phyloP scores from a whole-genome alignment of 2,797 vertebrate species.

The Lithobates pipiens region DNA sequence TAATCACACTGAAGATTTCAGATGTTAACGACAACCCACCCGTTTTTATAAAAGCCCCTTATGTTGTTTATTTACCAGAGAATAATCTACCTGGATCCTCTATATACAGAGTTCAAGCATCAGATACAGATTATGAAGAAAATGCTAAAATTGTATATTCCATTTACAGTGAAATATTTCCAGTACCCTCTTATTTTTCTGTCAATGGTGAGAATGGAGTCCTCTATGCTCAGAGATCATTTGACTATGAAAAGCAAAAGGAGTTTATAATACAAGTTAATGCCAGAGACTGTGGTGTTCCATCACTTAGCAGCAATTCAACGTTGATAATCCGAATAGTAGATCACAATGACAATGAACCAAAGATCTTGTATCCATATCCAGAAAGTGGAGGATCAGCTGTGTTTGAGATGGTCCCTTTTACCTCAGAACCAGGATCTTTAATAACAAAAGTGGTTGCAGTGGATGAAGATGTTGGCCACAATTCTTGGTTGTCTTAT shows the following conservation, averaged over 20 bases:
- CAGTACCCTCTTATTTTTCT: constrained; percentile 61
- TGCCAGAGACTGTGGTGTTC: too few relatives aligned
- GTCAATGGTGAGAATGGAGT: constrained; percentile 74
- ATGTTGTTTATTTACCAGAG: constrained; percentile 65
- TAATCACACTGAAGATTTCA: too few relatives aligned
- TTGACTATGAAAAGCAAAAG: constrained; percentile 75
- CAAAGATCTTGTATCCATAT: constrained; percentile 53
- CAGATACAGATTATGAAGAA: too few relatives aligned
- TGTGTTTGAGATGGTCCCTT: constrained; percentile 64
- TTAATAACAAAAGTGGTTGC: constrained; percentile 76
- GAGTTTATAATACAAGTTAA: constrained; percentile 66
- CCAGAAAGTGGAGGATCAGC: constrained; percentile 23
- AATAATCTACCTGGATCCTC: constrained; percentile 65
- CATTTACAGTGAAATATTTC: too few relatives aligned
- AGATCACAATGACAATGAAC: constrained; percentile 68
- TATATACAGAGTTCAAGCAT: constrained; percentile 69
- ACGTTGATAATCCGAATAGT: constrained; percentile 35
- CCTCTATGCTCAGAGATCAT: constrained; percentile 69
- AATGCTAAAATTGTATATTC: too few relatives aligned
- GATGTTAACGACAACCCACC: constrained; percentile 69
- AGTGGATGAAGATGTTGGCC: constrained; percentile 77
- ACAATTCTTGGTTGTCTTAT: not conserved
- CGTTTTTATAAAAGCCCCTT: constrained; percentile 71
- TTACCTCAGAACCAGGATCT: constrained; percentile 77
- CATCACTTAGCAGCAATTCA: too few relatives aligned